phyloP scores from a whole-genome alignment of 92 coral and sea anemone species.

The Parazoanthus atlanticus region DNA sequence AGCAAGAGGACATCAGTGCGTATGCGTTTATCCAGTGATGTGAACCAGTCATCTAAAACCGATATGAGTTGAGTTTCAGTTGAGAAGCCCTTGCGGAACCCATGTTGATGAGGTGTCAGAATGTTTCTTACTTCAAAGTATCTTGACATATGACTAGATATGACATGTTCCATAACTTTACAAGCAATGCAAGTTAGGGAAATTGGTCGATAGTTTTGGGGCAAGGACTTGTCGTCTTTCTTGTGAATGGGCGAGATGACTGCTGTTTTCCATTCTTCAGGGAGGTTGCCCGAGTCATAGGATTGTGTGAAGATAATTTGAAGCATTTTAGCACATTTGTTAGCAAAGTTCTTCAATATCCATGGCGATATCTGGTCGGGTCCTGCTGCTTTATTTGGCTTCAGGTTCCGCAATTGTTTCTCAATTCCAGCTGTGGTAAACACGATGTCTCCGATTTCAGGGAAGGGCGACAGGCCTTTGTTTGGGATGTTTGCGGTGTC shows the following conservation, averaged over 20 bases:
- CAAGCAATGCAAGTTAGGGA: conserved; percentile 3
- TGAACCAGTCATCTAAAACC: not conserved
- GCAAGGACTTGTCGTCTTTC: conserved; percentile 20
- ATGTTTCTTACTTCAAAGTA: not conserved
- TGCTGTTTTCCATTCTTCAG: conserved; percentile 16
- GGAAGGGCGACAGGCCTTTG: conserved; percentile 22
- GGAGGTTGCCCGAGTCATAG: conserved; percentile 31
- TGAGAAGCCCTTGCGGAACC: not conserved
- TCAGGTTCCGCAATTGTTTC: conserved; percentile 19
- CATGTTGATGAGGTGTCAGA: not conserved
- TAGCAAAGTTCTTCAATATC: conserved; percentile 22
- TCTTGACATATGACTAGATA: conserved; percentile 10
- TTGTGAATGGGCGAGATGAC: conserved; percentile 18
- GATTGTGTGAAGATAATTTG: conserved; percentile 34
- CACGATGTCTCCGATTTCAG: conserved; percentile 8
- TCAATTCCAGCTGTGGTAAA: conserved; percentile 8
- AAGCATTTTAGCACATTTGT: not conserved
- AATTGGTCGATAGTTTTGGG: conserved; percentile 27
- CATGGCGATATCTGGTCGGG: conserved; percentile 22
- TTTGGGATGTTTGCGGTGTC: conserved; percentile 13
- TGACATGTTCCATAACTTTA: conserved; percentile 7
- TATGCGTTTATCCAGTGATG: not conserved
- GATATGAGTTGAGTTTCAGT: not conserved
- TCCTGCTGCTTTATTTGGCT: conserved; percentile 21
- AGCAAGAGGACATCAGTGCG: not conserved